A percentile compares a stretch with the other conserved stretches of the same genome.
phyloP scores from a whole-genome alignment of 2,888 invertebrate genomes.

The Parelbella ahira region DNA sequence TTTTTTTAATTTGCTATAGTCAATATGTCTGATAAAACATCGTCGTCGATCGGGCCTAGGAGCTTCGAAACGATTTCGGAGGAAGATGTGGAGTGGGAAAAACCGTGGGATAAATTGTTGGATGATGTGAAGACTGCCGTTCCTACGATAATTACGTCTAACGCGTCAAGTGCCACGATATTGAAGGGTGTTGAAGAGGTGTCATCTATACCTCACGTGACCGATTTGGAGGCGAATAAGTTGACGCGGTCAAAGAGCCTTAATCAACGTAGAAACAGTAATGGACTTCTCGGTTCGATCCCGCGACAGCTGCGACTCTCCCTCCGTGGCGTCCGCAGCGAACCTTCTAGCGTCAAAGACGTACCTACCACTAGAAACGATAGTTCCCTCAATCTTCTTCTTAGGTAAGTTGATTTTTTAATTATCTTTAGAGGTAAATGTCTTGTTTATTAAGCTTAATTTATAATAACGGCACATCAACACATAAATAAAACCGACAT shows the following conservation, averaged over 20 bases:
- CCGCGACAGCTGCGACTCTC: slow-evolving; percentile 75
- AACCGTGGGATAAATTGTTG: slow-evolving; percentile 74
- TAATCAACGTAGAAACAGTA: slow-evolving; percentile 71
- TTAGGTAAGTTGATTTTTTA: slow-evolving; percentile 74
- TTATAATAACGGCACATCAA: too few species aligned
- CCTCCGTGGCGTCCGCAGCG: slow-evolving; percentile 72
- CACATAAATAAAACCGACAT: too few species aligned
- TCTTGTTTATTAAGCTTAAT: too few species aligned
- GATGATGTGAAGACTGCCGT: slow-evolving; percentile 67
- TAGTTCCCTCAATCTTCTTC: slow-evolving; percentile 73
- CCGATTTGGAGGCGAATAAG: slow-evolving; percentile 61
- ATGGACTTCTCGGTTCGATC: slow-evolving; percentile 77
- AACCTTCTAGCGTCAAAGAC: slow-evolving; percentile 74
- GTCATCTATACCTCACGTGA: slow-evolving; percentile 45
- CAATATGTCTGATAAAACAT: slow-evolving; percentile 74
- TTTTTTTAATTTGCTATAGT: slow-evolving; percentile 42
- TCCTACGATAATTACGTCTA: slow-evolving; percentile 72
- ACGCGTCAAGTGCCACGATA: slow-evolving; percentile 66
- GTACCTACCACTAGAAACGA: slow-evolving; percentile 72
- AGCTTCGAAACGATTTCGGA: slow-evolving; percentile 78
- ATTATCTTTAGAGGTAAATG: too few species aligned
- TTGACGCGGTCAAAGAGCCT: slow-evolving; percentile 72
- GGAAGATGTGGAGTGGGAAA: slow-evolving; percentile 66
- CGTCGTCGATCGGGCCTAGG: slow-evolving; percentile 72
- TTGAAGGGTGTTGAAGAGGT: slow-evolving; percentile 52